phyloP scores from a whole-genome alignment of 1,140 invertebrate species.

The Chrysomallon squamiferum region DNA sequence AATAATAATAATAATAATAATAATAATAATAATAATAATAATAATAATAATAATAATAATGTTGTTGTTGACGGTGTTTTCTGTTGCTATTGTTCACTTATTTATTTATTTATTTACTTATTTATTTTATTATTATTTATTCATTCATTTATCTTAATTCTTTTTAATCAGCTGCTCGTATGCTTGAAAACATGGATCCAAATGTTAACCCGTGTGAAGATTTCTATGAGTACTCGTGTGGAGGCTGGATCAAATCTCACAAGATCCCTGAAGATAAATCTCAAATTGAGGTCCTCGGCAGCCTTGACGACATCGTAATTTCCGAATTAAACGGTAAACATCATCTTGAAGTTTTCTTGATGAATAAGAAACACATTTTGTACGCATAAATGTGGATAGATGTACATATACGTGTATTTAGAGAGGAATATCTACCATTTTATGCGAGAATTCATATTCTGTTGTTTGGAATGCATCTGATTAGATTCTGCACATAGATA shows the following conservation, averaged over 20 bases:
- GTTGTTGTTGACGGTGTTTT: too few species aligned
- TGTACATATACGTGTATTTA: neutral
- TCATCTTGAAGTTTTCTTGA: neutral
- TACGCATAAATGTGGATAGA: neutral
- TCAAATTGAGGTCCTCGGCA: slow-evolving; percentile 88
- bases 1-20: too few species aligned
- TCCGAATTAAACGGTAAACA: slow-evolving; percentile 74
- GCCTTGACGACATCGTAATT: slow-evolving; percentile 85
- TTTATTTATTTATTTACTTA: too few species aligned
- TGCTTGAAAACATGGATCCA: slow-evolving; percentile 84
- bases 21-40: too few species aligned
- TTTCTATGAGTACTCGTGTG: slow-evolving; percentile 90
- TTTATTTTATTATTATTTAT: too few species aligned
- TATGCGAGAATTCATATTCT: neutral
- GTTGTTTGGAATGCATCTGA: neutral
- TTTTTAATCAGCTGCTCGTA: slow-evolving; percentile 86
- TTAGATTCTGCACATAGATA: neutral
- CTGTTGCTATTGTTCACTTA: too few species aligned
- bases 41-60: too few species aligned
- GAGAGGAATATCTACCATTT: neutral
- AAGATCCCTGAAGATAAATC: slow-evolving; percentile 88
- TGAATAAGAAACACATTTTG: neutral
- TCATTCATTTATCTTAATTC: too few species aligned
- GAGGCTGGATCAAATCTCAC: slow-evolving; percentile 87
- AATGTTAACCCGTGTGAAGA: slow-evolving; percentile 82